Evolutionary conservation across 2,797 vertebrate species (phyloP).

Genomic region (Xenopus petersii): DNA sequence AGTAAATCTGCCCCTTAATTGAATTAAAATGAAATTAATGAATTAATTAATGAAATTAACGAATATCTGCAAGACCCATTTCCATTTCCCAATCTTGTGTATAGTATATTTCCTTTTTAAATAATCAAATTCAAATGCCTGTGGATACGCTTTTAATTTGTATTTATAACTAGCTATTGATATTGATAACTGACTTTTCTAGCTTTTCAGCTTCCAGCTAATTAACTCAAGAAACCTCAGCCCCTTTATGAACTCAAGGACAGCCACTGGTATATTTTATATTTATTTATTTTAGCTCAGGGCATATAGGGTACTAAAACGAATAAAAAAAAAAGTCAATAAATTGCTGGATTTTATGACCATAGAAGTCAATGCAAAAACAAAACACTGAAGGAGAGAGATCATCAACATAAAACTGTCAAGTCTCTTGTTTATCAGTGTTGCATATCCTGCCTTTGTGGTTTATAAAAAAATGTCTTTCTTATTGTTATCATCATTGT

Average conservation of each 20-base stretch:
- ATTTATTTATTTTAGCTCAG: background rate
- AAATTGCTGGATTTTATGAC: constrained; percentile 15
- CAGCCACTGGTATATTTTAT: too few species aligned
- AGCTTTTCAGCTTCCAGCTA: background rate
- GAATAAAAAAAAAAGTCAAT: constrained; percentile 5
- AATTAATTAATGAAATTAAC: too few species aligned
- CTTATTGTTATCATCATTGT: too few species aligned
- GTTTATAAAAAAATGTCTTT: background rate
- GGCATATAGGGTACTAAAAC: background rate
- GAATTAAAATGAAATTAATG: too few species aligned
- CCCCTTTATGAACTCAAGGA: background rate
- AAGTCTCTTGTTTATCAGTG: background rate
- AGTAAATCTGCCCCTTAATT: too few species aligned
- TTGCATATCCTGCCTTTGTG: background rate
- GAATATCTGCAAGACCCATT: too few species aligned
- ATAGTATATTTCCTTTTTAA: too few species aligned
- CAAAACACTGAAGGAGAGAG: constrained; percentile 18
- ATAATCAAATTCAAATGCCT: too few species aligned
- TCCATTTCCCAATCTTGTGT: too few species aligned
- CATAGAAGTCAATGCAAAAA: constrained; percentile 12
- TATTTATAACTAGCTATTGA: too few species aligned
- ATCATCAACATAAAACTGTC: constrained; percentile 30
- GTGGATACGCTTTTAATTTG: too few species aligned
- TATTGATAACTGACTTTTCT: too few species aligned
- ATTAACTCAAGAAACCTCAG: background rate